Evolutionary conservation across 2,797 vertebrate genomes (phyloP), one percentile per base, ranked within the genome.

Genomic region (Chelon auratus): DNA sequence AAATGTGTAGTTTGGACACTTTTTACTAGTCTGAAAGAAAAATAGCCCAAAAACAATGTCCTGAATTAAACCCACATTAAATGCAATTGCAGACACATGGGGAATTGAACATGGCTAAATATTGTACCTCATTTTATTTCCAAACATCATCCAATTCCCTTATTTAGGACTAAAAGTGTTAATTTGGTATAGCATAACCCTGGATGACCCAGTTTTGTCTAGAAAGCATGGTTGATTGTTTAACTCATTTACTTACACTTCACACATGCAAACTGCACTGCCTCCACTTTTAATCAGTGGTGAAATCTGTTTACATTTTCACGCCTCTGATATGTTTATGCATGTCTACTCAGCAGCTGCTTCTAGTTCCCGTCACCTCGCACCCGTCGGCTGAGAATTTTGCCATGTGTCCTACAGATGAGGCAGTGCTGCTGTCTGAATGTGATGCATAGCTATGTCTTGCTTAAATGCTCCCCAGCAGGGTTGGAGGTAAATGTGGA

Each of bases 251-350:
- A 2, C 14, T 7, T 8, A 14, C 1, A 62, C 63, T 80, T 54
- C 26, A 62, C 20, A 48, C 53, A 40, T 1, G 20, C 67, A 7
- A n/a, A 5, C 24, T 0, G 2, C 24, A 36, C 60, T 70, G 48
- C 22, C 59, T 47, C 10, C 0, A 47, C n/a, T 58, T 72, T 26
- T 51, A 64, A 67, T 45, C 50, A 54, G 56, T 61, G 22, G 53
- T 5, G 75, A 76, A 69, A 36, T 11, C 4, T 14, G 62, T 84
- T 81, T 72, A 68, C 55, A 67, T 70, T 74, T 68, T 45, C 14
- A 47, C 53, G 37, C 20, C 54, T 20, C 18, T 39, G 24, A 61
- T 47, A 56, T 61, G 69, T 56, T 53, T 13, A 48, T 52, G 40
- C 22, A 26, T 22, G 14, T 55, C 58, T 58, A 55, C 66, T 52